These are phyloP conservation scores for Heliconius hermathena DNA, from an alignment of 1,140 invertebrate species.

Conservation along the genomic window DNA sequence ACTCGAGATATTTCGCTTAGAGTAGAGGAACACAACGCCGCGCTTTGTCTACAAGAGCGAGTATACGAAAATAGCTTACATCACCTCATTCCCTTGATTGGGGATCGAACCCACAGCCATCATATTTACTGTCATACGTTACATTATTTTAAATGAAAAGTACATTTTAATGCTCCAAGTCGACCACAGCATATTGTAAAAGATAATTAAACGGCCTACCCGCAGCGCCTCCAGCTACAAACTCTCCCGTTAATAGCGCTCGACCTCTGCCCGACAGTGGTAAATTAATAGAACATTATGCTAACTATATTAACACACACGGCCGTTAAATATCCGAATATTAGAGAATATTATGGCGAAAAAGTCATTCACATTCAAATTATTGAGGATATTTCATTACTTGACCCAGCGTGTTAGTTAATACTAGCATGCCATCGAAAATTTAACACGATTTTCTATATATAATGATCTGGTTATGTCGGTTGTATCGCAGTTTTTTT, in stretches of 20 bases:
- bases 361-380: conserved; percentile 11
- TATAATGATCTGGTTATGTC: neutral
- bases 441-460: neutral
- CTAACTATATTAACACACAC: conserved; percentile 38
- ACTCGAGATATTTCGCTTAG: too few relatives aligned
- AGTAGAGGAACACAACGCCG: too few relatives aligned
- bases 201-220: conserved; percentile 26
- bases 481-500: neutral
- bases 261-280: conserved; percentile 39
- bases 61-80: too few relatives aligned
- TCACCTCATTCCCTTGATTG: too few relatives aligned
- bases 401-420: conserved; percentile 19
- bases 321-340: conserved; percentile 20
- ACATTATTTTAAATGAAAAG: neutral
- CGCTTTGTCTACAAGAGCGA: too few relatives aligned
- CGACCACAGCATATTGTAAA: conserved; percentile 3
- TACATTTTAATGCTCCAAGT: neutral
- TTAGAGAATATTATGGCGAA: conserved; percentile 16
- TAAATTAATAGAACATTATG: conserved; percentile 30
- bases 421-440: neutral
- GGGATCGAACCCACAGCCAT: too few relatives aligned
- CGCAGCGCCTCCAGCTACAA: conserved; percentile 19
- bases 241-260: conserved; percentile 34
- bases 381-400: conserved; percentile 8
- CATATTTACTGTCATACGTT: too few relatives aligned